These are phyloP conservation scores for Hydrochoerus hydrochaeris DNA, from an alignment of 2,113 vertebrate genomes.

Conservation along the genomic window DNA sequence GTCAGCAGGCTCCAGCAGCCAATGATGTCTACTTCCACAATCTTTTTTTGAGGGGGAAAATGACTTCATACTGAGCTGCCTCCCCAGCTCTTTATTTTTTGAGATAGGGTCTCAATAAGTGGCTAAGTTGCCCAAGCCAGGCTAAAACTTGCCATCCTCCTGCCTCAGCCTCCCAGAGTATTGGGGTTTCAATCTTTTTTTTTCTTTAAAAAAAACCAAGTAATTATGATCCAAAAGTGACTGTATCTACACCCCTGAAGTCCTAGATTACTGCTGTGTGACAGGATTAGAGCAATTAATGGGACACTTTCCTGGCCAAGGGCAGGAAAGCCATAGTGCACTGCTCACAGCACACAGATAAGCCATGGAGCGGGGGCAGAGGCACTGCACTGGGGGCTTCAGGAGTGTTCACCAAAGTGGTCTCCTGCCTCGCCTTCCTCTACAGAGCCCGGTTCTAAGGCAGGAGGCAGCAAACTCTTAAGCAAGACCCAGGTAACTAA, in stretches of 20 bases:
- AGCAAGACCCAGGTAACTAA: not conserved
- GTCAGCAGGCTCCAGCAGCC: not conserved
- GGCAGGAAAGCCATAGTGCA: not conserved
- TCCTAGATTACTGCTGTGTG: not conserved
- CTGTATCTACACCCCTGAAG: not conserved
- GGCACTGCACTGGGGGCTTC: not conserved
- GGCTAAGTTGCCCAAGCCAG: not conserved
- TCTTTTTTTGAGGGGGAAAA: not conserved
- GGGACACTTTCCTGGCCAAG: not conserved
- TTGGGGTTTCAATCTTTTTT: not conserved
- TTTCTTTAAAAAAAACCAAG: not conserved
- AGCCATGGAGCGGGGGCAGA: not conserved
- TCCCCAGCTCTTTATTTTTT: not conserved
- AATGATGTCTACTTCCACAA: not conserved
- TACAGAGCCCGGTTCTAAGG: not conserved
- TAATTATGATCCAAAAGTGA: not conserved
- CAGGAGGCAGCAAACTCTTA: not conserved
- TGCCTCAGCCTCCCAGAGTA: not conserved
- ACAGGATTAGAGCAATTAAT: not conserved
- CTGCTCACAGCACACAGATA: not conserved
- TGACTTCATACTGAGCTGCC: not conserved
- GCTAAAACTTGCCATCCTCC: not conserved
- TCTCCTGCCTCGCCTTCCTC: not conserved
- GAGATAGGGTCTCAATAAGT: not conserved
- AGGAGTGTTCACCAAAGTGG: accelerated